Evolutionary conservation across 2,888 invertebrate genomes (phyloP).

Genomic region (Hypomecis atomaria): DNA sequence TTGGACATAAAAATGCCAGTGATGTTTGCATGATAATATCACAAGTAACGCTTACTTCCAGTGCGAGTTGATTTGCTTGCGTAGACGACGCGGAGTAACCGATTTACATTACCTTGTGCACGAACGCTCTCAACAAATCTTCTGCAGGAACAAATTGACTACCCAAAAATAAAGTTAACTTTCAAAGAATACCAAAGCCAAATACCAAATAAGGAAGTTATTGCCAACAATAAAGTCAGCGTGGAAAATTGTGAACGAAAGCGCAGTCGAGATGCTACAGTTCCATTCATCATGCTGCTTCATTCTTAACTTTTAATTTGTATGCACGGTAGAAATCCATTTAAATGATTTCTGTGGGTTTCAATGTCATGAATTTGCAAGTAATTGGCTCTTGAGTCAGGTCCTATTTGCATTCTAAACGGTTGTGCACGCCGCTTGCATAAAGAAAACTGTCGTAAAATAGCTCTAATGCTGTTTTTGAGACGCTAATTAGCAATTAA

Average conservation of each 20-base stretch:
- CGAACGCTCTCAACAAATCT: not conserved
- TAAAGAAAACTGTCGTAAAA: constrained; percentile 43
- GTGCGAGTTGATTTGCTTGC: not conserved
- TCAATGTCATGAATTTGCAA: constrained; percentile 49
- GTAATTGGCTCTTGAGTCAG: constrained; percentile 43
- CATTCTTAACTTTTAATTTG: constrained; percentile 40
- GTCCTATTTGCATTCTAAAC: constrained; percentile 47
- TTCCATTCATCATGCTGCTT: constrained; percentile 6
- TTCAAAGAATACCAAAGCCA: not conserved
- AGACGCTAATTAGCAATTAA: constrained; percentile 33
- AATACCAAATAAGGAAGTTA: too few species aligned
- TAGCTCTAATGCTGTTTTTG: constrained; percentile 35
- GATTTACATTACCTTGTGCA: not conserved
- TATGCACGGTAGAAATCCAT: constrained; percentile 43
- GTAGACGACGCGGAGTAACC: not conserved
- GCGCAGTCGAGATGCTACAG: constrained; percentile 2
- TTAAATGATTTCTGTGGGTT: constrained; percentile 48
- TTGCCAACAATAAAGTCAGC: too few species aligned
- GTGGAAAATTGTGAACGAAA: not conserved
- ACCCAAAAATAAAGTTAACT: not conserved
- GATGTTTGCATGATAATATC: too few species aligned
- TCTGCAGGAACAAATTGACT: not conserved
- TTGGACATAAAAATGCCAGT: too few species aligned
- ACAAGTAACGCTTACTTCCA: too few species aligned
- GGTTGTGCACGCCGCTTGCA: constrained; percentile 46